Evolutionary conservation across 35 echinoderm and acorn worm genomes (phyloP), one percentile per base, ranked within the genome.

Genomic region (Anneissia japonica): DNA sequence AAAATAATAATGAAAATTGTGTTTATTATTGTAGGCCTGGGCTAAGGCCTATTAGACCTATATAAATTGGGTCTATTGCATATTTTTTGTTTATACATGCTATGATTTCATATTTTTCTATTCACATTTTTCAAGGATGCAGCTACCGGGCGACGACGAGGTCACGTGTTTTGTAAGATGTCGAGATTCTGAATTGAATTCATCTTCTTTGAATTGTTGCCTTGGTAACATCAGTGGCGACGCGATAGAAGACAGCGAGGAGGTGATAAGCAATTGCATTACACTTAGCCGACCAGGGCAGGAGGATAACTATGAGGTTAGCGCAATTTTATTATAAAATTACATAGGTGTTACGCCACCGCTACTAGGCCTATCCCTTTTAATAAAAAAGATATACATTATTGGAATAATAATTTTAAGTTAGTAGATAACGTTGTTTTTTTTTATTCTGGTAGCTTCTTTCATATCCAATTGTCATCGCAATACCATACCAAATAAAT

Each of bases 401-500:
- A 16, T 16, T 9, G 51, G 51, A 9, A 9, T 64, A 64, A 12
- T 64, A 64, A 64, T 64, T 12, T 64, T 23, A 64, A 2, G 1
- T 45, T 45, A 45, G 16, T 45, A 45, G 40, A 45, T 45, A 7
- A 16, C 40, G 16, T 64, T 64, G 26, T 64, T 64, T 64, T 9
- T 64, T 64, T 64, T 16, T 64, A 32, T 29, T 5, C n/a, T 14
- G 40, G 17, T 38, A 81, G 79, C 35, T 38, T 14, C 79, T 81
- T 1, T 38, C 33, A 78, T 79, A 79, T 23, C 88, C 74, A 0
- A 31, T 98, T 21, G 91, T 87, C 0, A 79, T 98, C 12, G 95
- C 89, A 21, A 84, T 98, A 33, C 95, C 95, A 1, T 98, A 98
- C 86, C 86, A 79, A 7, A 86, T 83, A 31, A 90, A 77, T 17